phyloP scores from a whole-genome alignment of 37 sponge, comb jelly and placozoan species.

The Dysidea cf. avara region DNA sequence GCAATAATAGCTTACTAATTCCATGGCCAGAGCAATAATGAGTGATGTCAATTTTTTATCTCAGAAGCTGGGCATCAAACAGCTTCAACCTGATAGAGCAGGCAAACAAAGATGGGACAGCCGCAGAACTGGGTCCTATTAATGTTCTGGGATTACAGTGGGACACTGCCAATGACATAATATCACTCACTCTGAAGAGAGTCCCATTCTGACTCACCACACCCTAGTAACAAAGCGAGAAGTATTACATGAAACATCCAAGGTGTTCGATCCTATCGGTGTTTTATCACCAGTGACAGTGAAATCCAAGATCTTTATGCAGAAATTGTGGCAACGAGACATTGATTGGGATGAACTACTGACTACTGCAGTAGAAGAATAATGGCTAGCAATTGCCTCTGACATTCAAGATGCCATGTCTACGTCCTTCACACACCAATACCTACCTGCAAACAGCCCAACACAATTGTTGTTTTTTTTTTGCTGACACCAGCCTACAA shows the following conservation, averaged over 20 bases:
- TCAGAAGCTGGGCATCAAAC: too few species aligned
- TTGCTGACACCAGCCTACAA: too few species aligned
- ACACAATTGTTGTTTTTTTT: too few species aligned
- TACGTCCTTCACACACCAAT: too few species aligned
- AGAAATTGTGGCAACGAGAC: neutral
- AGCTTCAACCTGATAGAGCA: too few species aligned
- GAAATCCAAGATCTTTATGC: neutral
- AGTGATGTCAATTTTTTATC: too few species aligned
- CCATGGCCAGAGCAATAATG: neutral
- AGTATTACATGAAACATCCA: neutral
- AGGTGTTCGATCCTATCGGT: neutral
- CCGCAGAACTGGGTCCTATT: too few species aligned
- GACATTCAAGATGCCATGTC: too few species aligned
- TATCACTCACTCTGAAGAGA: neutral
- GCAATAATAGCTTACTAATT: neutral
- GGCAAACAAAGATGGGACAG: too few species aligned
- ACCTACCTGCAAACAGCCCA: too few species aligned
- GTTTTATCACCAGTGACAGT: neutral
- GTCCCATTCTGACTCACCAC: neutral
- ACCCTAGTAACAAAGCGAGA: neutral
- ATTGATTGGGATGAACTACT: conserved; percentile 5
- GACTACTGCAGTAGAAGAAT: neutral
- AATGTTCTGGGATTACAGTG: neutral
- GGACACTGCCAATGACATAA: conserved; percentile 1
- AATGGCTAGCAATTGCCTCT: too few species aligned